phyloP scores from a whole-genome alignment of 2,888 invertebrate genomes.

The Molanna angustata region DNA sequence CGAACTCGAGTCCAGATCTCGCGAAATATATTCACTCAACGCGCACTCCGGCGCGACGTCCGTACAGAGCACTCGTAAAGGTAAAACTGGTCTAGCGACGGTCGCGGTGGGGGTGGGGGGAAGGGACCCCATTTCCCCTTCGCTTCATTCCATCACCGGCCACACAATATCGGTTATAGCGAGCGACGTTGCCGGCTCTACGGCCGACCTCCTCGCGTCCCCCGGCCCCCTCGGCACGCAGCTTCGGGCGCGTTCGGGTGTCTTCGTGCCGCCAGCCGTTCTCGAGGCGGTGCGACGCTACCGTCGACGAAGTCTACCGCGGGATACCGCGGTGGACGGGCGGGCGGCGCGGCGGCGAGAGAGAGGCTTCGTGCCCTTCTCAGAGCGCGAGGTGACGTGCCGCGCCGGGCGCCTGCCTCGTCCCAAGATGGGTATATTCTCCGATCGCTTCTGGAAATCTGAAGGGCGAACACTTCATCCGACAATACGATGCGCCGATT shows the following conservation, averaged over 20 bases:
- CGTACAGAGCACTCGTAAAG: constrained; percentile 40
- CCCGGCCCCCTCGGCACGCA: constrained; percentile 3
- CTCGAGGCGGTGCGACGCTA: constrained; percentile 5
- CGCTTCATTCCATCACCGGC: constrained; percentile 25
- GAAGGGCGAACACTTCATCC: no score
- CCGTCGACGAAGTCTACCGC: constrained; percentile 11
- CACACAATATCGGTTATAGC: constrained; percentile 35
- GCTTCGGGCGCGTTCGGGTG: constrained; percentile 3
- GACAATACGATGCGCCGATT: no score
- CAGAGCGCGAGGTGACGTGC: background rate
- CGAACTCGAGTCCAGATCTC: constrained; percentile 12
- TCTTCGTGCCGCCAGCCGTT: constrained; percentile 16
- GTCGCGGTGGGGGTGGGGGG: constrained; percentile 46
- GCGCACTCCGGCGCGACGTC: constrained; percentile 41
- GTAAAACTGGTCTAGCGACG: constrained; percentile 55
- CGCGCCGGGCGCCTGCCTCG: constrained; percentile 11
- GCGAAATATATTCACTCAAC: constrained; percentile 31
- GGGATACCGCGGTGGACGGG: constrained; percentile 10
- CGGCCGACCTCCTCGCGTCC: constrained; percentile 35
- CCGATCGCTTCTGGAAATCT: no score
- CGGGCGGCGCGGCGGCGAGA: background rate
- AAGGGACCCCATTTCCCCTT: constrained; percentile 49
- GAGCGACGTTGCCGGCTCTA: constrained; percentile 56
- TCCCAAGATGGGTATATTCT: no score
- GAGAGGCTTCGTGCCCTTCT: no score